Evolutionary conservation across 2,797 vertebrate species (phyloP).

Genomic region (Erpetoichthys calabaricus): DNA sequence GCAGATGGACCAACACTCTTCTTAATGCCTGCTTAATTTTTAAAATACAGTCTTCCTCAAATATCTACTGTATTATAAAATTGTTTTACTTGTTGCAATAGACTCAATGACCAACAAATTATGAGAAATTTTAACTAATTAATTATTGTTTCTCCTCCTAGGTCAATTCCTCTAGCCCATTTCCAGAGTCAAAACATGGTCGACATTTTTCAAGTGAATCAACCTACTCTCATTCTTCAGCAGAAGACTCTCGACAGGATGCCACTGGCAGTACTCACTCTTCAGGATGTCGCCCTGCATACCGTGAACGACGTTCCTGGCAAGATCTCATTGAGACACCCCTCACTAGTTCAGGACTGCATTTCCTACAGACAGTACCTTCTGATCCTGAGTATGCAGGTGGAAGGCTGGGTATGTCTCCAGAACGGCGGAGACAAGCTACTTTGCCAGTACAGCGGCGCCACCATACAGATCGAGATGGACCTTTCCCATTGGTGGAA

Average conservation of each 20-base stretch:
- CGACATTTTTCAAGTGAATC: slow-evolving; percentile 77
- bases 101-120: too few species aligned
- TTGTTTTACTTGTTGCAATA: too few species aligned
- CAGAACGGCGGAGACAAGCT: slow-evolving; percentile 57
- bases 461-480: slow-evolving; percentile 57
- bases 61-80: too few species aligned
- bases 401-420: slow-evolving; percentile 47
- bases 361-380: slow-evolving; percentile 71
- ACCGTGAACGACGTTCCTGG: slow-evolving; percentile 70
- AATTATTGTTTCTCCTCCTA: slow-evolving; percentile 29
- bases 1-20: too few species aligned
- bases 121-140: too few species aligned
- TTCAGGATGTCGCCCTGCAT: slow-evolving; percentile 58
- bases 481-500: slow-evolving; percentile 70
- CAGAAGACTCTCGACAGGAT: slow-evolving; percentile 60
- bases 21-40: too few species aligned
- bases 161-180: slow-evolving; percentile 76
- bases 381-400: slow-evolving; percentile 43
- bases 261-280: slow-evolving; percentile 54
- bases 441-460: slow-evolving; percentile 43
- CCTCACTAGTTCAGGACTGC: slow-evolving; percentile 70
- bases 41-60: too few species aligned
- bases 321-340: slow-evolving; percentile 81
- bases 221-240: slow-evolving; percentile 69
- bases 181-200: slow-evolving; percentile 64